phyloP scores from a whole-genome alignment of 2,888 invertebrate species.

The Drosophila diplacantha region DNA sequence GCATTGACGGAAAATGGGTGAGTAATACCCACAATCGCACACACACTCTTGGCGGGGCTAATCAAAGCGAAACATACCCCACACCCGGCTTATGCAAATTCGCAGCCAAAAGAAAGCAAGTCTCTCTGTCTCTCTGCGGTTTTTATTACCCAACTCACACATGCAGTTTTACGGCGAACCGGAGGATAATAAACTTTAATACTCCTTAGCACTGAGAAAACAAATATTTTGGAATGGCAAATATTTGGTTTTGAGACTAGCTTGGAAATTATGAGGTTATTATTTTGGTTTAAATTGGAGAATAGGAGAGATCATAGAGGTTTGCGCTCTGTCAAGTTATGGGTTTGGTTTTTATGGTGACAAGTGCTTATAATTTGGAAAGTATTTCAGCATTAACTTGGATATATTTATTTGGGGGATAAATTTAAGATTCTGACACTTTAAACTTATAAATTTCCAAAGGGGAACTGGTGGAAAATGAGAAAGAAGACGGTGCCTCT shows the following conservation, averaged over 20 bases:
- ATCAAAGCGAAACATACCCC: slow-evolving; percentile 17
- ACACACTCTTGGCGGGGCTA: slow-evolving; percentile 9
- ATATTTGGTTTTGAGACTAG: not conserved
- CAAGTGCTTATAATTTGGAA: not conserved
- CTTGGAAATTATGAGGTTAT: not conserved
- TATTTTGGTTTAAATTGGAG: not conserved
- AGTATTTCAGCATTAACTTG: not conserved
- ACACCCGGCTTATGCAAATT: slow-evolving; percentile 37
- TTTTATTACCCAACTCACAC: slow-evolving; percentile 25
- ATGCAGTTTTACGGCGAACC: slow-evolving; percentile 14
- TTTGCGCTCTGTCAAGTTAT: not conserved
- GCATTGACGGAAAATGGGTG: slow-evolving; percentile 20
- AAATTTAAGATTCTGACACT: not conserved
- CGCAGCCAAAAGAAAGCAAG: slow-evolving; percentile 9
- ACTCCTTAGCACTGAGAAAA: not conserved
- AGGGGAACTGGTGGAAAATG: no score
- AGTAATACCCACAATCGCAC: slow-evolving; percentile 16
- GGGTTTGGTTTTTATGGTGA: not conserved
- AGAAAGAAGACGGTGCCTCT: no score
- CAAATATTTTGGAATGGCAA: not conserved
- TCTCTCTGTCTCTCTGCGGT: slow-evolving; percentile 7
- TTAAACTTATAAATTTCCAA: not conserved
- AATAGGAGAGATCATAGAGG: not conserved
- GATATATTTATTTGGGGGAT: not conserved
- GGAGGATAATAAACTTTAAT: slow-evolving; percentile 8